Evolutionary conservation across 92 coral and sea anemone species (phyloP), one percentile per base, ranked within the genome.

Genomic region (Metridium senile): DNA sequence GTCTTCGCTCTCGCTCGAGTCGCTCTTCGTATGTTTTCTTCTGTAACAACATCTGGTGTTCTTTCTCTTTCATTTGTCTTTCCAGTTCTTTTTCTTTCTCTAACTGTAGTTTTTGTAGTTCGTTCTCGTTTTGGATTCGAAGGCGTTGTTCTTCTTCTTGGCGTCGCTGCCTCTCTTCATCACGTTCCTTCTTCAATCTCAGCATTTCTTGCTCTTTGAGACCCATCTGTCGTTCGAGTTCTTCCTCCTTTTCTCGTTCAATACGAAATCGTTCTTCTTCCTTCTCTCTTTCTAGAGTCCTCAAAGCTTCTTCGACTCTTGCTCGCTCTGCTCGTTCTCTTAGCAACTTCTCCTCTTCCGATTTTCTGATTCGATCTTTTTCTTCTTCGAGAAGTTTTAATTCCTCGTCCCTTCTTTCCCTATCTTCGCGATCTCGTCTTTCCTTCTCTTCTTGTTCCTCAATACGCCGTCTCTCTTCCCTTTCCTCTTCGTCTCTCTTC

Each of bases 11-110:
- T 1, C 79, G 89, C 28, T 85, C 94, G 35, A 87, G 83, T 33
- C 57, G 82, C 33, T 91, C 90, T 58, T 95, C 90, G 65, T 84
- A 91, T 66, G 75, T 63, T 62, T 67, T 68, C 82, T 63, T 86
- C 82, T 82, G 93, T 19, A 80, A 30, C 33, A 90, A 92, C 90
- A 87, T 91, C 33, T 93, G 92, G 25, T 89, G 87, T 70, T 93
- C 97, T 26, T 91, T 89, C 32, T 82, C 56, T 4, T 90, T 80
- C 93, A 82, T 93, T 64, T 94, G 98, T 29, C 80, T 58, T 31
- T 96, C 97, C 32, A 93, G 81, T 16, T 89, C 96, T 33, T 87
- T 88, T 26, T 87, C 90, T 23, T 86, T 90, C 57, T 81, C 83
- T 35, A 68, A 87, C 53, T 87, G 85, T 25, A 86, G 58, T 25